These are phyloP conservation scores for Anseranas semipalmata DNA, from an alignment of 2,113 vertebrate species.

Conservation along the genomic window DNA sequence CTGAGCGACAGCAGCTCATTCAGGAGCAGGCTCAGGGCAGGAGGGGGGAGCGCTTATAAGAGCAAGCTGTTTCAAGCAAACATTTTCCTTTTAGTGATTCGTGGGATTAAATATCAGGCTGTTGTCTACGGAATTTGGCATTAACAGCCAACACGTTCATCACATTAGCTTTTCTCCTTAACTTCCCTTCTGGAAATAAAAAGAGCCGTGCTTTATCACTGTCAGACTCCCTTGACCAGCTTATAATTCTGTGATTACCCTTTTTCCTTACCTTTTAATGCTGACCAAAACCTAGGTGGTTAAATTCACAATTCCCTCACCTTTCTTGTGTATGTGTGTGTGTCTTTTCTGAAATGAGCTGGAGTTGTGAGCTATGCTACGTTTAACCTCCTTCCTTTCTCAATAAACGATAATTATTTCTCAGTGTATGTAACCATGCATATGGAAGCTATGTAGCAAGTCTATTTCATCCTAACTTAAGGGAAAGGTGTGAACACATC, in stretches of 20 bases:
- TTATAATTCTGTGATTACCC: background rate
- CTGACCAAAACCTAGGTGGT: background rate
- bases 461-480: background rate
- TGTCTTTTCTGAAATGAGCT: background rate
- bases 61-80: constrained; percentile 33
- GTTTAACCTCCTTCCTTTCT: background rate
- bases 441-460: background rate
- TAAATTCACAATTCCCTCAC: background rate
- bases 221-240: background rate
- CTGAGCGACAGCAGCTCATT: constrained; percentile 10
- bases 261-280: constrained; percentile 1
- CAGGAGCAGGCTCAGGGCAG: background rate
- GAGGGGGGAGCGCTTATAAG: background rate
- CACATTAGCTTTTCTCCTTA: background rate
- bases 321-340: background rate
- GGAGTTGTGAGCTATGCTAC: background rate
- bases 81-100: constrained; percentile 28
- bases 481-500: background rate
- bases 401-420: background rate
- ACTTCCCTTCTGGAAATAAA: background rate
- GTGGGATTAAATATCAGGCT: constrained; percentile 38
- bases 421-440: background rate
- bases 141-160: background rate
- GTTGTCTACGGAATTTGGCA: constrained; percentile 11
- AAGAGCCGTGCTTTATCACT: background rate